A percentile compares a stretch with the other conserved stretches of the same genome.
Conservation (phyloP, 2,888 invertebrate genomes). For the Palloptera scutellata region DNA sequence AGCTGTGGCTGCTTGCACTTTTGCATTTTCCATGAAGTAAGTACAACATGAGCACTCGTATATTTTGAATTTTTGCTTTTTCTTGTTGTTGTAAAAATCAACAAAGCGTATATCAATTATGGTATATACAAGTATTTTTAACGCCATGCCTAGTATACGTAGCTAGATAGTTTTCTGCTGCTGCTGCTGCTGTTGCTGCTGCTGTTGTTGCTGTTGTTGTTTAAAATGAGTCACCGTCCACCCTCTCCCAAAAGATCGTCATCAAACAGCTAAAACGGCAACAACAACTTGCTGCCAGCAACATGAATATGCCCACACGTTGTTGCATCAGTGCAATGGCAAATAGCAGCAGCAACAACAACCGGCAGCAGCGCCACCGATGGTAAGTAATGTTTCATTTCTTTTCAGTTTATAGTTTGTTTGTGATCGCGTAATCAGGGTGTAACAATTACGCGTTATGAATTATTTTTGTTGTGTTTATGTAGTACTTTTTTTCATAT, state of each 20-base stretch:
- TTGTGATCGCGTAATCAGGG: constrained; percentile 59
- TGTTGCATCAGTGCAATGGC: constrained; percentile 50
- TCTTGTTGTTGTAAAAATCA: constrained; percentile 7
- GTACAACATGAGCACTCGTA: too few relatives aligned
- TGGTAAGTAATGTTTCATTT: neutral
- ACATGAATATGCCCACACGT: constrained; percentile 40
- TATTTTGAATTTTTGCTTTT: neutral
- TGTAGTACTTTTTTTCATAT: neutral
- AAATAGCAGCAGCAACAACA: constrained; percentile 26
- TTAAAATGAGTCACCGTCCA: too few relatives aligned
- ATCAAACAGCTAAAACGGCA: constrained; percentile 14
- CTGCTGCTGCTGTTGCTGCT: too few relatives aligned
- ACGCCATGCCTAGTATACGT: too few relatives aligned
- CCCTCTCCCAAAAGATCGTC: constrained; percentile 28
- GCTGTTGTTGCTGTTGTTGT: too few relatives aligned
- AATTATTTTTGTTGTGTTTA: constrained; percentile 33
- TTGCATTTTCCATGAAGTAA: neutral
- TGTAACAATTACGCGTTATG: constrained; percentile 60
- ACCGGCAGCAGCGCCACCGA: constrained; percentile 16
- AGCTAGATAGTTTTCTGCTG: neutral
- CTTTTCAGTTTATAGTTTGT: neutral
- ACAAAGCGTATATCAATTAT: constrained; percentile 3
- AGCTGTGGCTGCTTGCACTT: constrained; percentile 39
- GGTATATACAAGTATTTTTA: too few relatives aligned
- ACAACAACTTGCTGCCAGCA: constrained; percentile 11